A percentile compares a stretch with the other conserved stretches of the same genome.
Conservation (phyloP, 2,888 invertebrate genomes). For the Reticulitermes lucifugus region DNA sequence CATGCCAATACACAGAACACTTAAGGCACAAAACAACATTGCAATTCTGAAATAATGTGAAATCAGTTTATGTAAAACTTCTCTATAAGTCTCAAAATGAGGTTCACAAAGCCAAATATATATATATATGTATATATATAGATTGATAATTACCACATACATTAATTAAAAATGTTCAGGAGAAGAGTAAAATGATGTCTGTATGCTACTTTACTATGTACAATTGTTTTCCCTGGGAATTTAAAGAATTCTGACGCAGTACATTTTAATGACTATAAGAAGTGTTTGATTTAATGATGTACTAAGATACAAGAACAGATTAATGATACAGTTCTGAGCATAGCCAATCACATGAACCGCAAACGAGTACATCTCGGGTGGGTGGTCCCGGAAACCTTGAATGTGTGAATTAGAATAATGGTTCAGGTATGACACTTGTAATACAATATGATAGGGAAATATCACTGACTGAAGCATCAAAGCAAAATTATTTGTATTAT, state of each 20-base stretch:
- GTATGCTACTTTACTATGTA: conserved; percentile 21
- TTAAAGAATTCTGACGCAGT: conserved; percentile 30
- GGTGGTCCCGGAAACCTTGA: conserved; percentile 39
- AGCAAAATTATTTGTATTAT: neutral
- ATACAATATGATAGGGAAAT: neutral
- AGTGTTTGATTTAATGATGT: neutral
- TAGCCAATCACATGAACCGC: conserved; percentile 15
- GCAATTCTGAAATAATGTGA: conserved; percentile 37
- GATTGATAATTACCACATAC: conserved; percentile 11
- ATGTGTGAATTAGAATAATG: neutral
- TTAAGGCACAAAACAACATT: conserved; percentile 47
- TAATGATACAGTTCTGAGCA: conserved; percentile 27
- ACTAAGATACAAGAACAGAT: neutral
- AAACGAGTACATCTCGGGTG: conserved; percentile 21
- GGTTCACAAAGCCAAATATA: conserved; percentile 37
- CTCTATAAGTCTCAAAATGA: conserved; percentile 33
- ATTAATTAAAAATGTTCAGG: conserved; percentile 29
- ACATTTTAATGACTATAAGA: neutral
- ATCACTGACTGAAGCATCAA: neutral
- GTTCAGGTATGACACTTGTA: neutral
- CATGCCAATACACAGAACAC: conserved; percentile 42
- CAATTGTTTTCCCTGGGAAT: conserved; percentile 17
- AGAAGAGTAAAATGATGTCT: conserved; percentile 17
- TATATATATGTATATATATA: neutral
- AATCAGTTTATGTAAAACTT: conserved; percentile 22